Conservation (phyloP, 2,797 vertebrate species). For the Danio kyathit region DNA sequence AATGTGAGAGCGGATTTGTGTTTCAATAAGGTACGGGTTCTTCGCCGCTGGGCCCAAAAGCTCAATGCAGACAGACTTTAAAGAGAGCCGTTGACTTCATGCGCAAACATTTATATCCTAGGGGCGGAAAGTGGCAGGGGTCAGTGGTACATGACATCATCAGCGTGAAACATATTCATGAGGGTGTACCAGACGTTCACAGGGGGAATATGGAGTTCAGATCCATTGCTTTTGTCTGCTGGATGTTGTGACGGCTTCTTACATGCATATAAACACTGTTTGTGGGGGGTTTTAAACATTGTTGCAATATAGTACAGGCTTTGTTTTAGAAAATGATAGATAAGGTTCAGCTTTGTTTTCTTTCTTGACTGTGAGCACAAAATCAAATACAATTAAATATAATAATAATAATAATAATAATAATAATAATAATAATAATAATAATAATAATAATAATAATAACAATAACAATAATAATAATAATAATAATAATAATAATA, state of each 20-base stretch:
- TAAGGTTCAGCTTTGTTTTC: too few species aligned
- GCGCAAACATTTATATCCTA: constrained; percentile 13
- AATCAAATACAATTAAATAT: too few species aligned
- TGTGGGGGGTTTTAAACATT: too few species aligned
- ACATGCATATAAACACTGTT: constrained; percentile 6
- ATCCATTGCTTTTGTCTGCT: not conserved
- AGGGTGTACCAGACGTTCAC: constrained; percentile 14
- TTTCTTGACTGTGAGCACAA: too few species aligned
- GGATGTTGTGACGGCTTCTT: not conserved
- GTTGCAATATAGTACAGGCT: too few species aligned
- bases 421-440: too few species aligned
- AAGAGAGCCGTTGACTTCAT: constrained; percentile 29
- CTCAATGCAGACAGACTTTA: constrained; percentile 20
- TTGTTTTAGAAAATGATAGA: too few species aligned
- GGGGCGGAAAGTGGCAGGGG: constrained; percentile 16
- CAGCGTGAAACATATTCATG: constrained; percentile 71
- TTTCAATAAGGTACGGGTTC: constrained; percentile 57
- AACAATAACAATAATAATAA: too few species aligned
- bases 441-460: too few species aligned
- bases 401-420: too few species aligned
- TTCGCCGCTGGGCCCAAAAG: constrained; percentile 24
- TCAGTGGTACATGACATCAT: constrained; percentile 57
- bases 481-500: too few species aligned
- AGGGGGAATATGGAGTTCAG: constrained; percentile 3
- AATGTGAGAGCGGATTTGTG: constrained; percentile 70